Conservation (phyloP, 2,113 vertebrate genomes). For the Tyrannus savana region DNA sequence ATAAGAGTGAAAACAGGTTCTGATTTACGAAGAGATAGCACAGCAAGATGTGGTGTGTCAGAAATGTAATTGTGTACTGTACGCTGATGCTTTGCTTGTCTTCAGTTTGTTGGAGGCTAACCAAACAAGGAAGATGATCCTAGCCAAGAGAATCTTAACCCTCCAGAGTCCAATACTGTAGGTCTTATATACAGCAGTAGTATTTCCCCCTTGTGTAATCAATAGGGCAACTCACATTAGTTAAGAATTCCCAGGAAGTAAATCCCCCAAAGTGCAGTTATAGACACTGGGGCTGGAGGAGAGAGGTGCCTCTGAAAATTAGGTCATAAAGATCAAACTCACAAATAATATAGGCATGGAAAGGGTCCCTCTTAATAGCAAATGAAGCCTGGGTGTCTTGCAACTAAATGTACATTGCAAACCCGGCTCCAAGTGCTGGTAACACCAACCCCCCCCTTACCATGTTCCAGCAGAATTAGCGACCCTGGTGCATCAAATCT, state of each 20-base stretch:
- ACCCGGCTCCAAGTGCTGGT: neutral
- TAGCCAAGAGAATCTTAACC: neutral
- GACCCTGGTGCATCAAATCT: neutral
- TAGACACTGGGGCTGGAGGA: neutral
- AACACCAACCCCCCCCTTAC: neutral
- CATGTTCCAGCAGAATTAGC: neutral
- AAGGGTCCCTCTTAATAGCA: neutral
- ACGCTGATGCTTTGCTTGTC: neutral
- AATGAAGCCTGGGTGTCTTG: neutral
- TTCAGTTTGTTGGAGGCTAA: neutral
- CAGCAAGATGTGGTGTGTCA: neutral
- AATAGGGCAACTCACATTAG: neutral
- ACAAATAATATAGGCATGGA: neutral
- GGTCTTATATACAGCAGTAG: neutral
- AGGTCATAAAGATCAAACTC: neutral
- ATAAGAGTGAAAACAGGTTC: conserved; percentile 2
- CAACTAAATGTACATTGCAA: neutral
- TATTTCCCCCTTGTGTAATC: neutral
- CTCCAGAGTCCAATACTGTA: neutral
- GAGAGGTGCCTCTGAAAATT: neutral
- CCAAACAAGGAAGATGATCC: neutral
- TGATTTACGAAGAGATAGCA: conserved; percentile 10
- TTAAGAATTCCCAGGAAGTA: neutral
- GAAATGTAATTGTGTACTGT: neutral
- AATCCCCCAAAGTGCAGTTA: neutral